A percentile compares a stretch with the other conserved stretches of the same genome.
phyloP scores from a whole-genome alignment of 2,797 vertebrate species.

The Premnoplex brunnescens region DNA sequence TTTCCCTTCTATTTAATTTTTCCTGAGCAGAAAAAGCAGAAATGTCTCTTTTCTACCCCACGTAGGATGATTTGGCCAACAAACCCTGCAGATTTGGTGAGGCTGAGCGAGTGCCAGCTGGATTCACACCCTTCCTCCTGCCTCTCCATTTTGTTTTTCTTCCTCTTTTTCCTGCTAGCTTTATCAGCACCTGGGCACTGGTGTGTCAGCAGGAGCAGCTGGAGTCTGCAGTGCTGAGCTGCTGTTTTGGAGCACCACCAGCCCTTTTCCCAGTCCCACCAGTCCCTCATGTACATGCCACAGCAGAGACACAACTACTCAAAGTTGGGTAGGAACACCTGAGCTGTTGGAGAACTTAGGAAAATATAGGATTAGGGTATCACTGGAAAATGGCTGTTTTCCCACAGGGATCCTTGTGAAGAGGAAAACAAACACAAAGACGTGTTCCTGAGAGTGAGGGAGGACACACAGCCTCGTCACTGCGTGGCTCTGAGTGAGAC shows the following conservation, averaged over 20 bases:
- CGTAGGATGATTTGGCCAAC: accelerated
- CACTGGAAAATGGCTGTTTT: neutral
- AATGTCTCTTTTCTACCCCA: neutral
- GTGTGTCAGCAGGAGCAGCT: accelerated
- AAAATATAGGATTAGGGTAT: neutral
- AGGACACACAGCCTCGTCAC: neutral
- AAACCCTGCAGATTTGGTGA: neutral
- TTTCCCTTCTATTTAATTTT: neutral
- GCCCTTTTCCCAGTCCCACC: neutral
- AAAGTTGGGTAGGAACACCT: accelerated
- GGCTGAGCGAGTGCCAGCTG: neutral
- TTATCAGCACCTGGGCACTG: neutral
- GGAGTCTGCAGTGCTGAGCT: neutral
- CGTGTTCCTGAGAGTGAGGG: neutral
- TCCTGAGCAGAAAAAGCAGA: neutral
- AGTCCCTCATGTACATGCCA: accelerated
- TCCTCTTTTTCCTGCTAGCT: neutral
- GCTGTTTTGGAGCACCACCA: neutral
- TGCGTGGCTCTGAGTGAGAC: neutral
- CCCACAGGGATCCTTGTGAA: accelerated
- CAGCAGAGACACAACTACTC: neutral
- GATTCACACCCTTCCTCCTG: neutral
- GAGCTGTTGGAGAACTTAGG: neutral
- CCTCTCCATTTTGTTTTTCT: neutral
- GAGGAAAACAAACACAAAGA: neutral